Base-by-base conservation (phyloP, 2,113 vertebrate genomes). In the Stigmatopora argus region DNA sequence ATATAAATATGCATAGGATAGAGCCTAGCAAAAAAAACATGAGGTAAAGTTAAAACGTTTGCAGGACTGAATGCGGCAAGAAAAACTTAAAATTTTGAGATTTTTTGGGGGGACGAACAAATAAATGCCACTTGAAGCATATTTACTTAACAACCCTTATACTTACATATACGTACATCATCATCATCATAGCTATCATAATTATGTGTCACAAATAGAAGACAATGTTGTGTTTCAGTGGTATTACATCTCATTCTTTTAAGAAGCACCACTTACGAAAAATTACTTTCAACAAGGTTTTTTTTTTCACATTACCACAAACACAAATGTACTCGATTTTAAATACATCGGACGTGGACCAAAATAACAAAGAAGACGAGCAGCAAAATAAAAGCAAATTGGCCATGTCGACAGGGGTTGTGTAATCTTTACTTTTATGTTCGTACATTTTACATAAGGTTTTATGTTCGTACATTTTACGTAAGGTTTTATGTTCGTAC, bases 261-360 rank as follows among this genome's bases (percentile, higher is more conserved):
- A 65, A 69, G 79, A 81, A 74, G 73, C 73, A 77, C 63, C 55
- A 78, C 83, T 68, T 81, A 85, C 67, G 65, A 79, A 73, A 80
- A 73, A 75, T 71, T 60, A 86, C 83, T 85, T 88, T 82, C 78
- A 80, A 87, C 72, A 86, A 66, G 3, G 35, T 4, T 72, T 73
- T 77, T 73, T 70, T 80, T 82, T 1, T 84, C 77, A 90, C 88
- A 88, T 69, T 38, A 89, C 66, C 87, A 90, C 88, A 85, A 90
- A 87, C 87, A 90, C 87, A 74, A 77, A 58, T 61, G 73, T 52
- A 74, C 78, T 70, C 45, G 67, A 78, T 75, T 14, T 65, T 75
- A 56, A 66, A 70, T 71, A 88, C 69, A 81, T 77, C 78, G 75
- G 81, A 89, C 85, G 85, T 86, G 81, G 82, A 75, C 7, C 79